phyloP scores from a whole-genome alignment of 2,888 invertebrate genomes.

The Parnassius apollo region DNA sequence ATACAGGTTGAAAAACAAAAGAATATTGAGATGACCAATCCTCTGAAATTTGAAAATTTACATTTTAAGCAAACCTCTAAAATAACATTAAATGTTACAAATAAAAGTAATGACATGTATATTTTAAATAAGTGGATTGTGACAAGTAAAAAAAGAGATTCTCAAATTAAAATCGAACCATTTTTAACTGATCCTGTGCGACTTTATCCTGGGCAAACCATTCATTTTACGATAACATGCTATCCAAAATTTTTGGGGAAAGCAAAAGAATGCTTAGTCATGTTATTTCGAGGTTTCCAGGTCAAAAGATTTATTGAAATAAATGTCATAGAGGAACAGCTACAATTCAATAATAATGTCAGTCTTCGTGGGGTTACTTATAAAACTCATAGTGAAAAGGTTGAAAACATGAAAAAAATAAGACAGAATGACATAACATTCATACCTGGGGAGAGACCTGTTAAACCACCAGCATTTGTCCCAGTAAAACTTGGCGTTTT shows the following conservation, averaged over 20 bases:
- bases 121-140: constrained; percentile 75
- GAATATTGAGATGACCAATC: constrained; percentile 78
- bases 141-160: constrained; percentile 71
- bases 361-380: neutral
- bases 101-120: constrained; percentile 68
- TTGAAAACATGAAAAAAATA: constrained; percentile 48
- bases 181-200: constrained; percentile 47
- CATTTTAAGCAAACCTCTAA: constrained; percentile 53
- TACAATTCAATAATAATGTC: constrained; percentile 21
- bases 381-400: constrained; percentile 40
- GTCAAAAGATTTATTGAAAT: constrained; percentile 82
- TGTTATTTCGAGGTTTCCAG: constrained; percentile 82
- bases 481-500: constrained; percentile 71
- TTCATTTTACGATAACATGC: constrained; percentile 74
- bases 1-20: constrained; percentile 64
- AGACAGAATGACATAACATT: constrained; percentile 42
- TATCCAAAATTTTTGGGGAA: constrained; percentile 81
- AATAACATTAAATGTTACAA: constrained; percentile 52
- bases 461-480: constrained; percentile 82
- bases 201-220: constrained; percentile 62
- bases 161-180: constrained; percentile 75
- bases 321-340: constrained; percentile 57
- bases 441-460: constrained; percentile 78
- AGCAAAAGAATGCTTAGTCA: constrained; percentile 81
- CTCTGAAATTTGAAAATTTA: constrained; percentile 68